A percentile compares a stretch with the other conserved stretches of the same genome.
These are phyloP conservation scores for Tichodroma muraria DNA, from an alignment of 2,113 vertebrate species.

Conservation along the genomic window DNA sequence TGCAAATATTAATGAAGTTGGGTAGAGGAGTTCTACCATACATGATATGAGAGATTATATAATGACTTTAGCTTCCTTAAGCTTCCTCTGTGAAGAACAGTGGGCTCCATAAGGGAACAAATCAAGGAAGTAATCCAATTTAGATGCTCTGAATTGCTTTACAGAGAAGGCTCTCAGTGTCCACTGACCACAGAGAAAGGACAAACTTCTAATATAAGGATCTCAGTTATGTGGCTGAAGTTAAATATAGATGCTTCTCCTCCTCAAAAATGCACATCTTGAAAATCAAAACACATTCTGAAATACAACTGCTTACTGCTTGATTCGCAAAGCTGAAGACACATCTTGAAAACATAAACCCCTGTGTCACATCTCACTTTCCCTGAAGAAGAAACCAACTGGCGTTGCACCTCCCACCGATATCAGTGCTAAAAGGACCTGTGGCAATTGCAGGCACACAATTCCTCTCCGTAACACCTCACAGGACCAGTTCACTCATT, in stretches of 20 bases:
- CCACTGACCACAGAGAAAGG: not conserved
- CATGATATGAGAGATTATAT: not conserved
- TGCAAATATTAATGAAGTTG: not conserved
- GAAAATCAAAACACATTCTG: not conserved
- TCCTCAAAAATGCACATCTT: not conserved
- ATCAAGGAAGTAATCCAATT: not conserved
- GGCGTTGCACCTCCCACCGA: not conserved
- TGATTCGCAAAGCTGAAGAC: not conserved
- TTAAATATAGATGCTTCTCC: not conserved
- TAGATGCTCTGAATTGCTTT: not conserved
- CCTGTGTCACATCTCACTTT: not conserved
- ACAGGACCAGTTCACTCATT: not conserved
- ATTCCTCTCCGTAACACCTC: not conserved
- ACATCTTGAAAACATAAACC: not conserved
- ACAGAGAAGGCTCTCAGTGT: not conserved
- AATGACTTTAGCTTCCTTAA: not conserved
- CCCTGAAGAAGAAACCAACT: not conserved
- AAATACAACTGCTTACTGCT: not conserved
- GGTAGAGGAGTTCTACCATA: not conserved
- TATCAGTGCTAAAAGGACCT: accelerated
- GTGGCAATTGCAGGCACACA: not conserved
- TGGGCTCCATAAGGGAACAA: not conserved
- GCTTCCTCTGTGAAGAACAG: not conserved
- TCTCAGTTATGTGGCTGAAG: not conserved
- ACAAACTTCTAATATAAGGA: not conserved